Conservation (phyloP, 2,797 vertebrate genomes). For the Pampus argenteus region DNA sequence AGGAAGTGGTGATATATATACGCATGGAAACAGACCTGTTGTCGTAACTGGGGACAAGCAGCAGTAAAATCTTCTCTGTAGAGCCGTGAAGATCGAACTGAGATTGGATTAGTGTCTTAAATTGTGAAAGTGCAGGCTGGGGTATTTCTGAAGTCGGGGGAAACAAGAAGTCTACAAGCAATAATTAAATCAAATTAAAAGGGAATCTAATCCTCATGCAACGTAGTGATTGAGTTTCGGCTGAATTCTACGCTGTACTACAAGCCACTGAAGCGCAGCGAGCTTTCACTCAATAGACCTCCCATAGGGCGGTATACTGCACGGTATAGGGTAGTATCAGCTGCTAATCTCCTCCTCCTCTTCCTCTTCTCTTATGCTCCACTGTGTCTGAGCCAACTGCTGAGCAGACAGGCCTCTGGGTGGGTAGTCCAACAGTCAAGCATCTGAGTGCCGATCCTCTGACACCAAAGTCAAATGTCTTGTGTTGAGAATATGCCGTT, state of each 20-base stretch:
- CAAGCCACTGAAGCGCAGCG: constrained; percentile 49
- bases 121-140: neutral
- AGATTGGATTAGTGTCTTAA: neutral
- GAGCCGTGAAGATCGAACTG: neutral
- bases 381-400: constrained; percentile 61
- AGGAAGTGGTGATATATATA: constrained; percentile 23
- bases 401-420: constrained; percentile 61
- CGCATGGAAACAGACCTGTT: constrained; percentile 30
- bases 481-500: constrained; percentile 56
- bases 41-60: constrained; percentile 21
- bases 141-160: neutral
- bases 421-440: constrained; percentile 69
- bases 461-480: constrained; percentile 68
- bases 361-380: constrained; percentile 39
- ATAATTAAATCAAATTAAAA: constrained; percentile 26
- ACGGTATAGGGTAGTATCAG: constrained; percentile 66
- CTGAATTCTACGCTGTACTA: constrained; percentile 39
- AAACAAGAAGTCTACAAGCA: constrained; percentile 15
- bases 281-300: constrained; percentile 71
- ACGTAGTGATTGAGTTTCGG: constrained; percentile 24
- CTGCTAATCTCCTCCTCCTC: constrained; percentile 56
- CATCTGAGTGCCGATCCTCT: constrained; percentile 53
- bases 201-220: constrained; percentile 38
- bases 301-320: constrained; percentile 59
- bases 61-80: neutral